Conservation (phyloP, 2,888 invertebrate genomes). For the Sipha maydis region DNA sequence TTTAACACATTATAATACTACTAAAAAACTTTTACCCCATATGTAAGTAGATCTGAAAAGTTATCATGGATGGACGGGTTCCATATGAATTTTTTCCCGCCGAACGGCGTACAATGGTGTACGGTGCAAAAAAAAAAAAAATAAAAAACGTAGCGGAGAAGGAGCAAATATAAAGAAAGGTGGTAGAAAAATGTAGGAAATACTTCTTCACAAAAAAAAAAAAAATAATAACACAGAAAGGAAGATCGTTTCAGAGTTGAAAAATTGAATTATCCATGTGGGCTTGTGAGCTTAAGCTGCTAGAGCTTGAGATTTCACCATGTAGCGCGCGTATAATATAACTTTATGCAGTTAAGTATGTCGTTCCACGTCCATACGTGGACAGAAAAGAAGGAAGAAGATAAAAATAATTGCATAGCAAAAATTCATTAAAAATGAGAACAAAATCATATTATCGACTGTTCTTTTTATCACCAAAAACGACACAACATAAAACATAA, state of each 20-base stretch:
- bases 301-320: conserved; percentile 23
- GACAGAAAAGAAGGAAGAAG: background rate
- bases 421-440: background rate
- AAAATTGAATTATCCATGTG: conserved; percentile 31
- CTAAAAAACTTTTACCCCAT: conserved; percentile 33
- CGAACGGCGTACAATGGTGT: background rate
- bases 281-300: no score
- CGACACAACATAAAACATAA: background rate
- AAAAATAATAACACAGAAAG: background rate
- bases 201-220: conserved; percentile 21
- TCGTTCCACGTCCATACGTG: background rate
- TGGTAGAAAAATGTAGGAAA: background rate
- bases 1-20: conserved; percentile 34
- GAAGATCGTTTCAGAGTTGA: conserved; percentile 21
- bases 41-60: conserved; percentile 40
- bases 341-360: conserved; percentile 12
- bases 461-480: background rate
- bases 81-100: conserved; percentile 47
- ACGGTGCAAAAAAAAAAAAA: background rate
- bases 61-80: conserved; percentile 19
- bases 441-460: background rate
- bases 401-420: background rate
- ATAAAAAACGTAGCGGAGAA: background rate
- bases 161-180: background rate
- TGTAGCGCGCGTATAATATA: conserved; percentile 26